Evolutionary conservation across 2,797 vertebrate genomes (phyloP).

Genomic region (Enoplosus armatus): DNA sequence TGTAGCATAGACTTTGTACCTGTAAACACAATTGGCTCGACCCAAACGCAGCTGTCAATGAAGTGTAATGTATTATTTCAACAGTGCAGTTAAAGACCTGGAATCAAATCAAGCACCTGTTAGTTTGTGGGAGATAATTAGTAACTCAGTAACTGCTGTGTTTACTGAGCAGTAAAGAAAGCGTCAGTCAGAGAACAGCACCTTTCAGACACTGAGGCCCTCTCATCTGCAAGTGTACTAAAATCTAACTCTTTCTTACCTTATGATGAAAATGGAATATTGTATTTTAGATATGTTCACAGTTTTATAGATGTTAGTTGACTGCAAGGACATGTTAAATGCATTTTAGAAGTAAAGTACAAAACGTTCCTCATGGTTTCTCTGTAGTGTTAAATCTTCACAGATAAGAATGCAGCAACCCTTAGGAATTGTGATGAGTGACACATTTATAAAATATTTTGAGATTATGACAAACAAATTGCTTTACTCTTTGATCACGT

Average conservation of each 20-base stretch:
- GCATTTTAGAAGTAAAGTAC: constrained; percentile 30
- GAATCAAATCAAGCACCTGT: constrained; percentile 82
- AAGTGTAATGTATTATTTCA: constrained; percentile 58
- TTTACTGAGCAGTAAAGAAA: constrained; percentile 72
- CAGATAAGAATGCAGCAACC: constrained; percentile 6
- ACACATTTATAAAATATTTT: neutral
- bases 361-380: constrained; percentile 33
- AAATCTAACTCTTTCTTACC: constrained; percentile 1
- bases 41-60: constrained; percentile 62
- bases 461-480: neutral
- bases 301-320: neutral
- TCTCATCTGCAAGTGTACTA: constrained; percentile 14
- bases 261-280: neutral
- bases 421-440: neutral
- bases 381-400: constrained; percentile 9
- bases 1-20: constrained; percentile 78
- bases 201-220: constrained; percentile 44
- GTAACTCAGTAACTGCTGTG: constrained; percentile 78
- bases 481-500: neutral
- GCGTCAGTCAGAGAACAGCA: constrained; percentile 40
- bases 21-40: constrained; percentile 72
- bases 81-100: constrained; percentile 59
- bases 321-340: neutral
- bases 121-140: constrained; percentile 75
- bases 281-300: neutral